Conservation (phyloP, 2,797 vertebrate species). For the Hybognathus amarus region DNA sequence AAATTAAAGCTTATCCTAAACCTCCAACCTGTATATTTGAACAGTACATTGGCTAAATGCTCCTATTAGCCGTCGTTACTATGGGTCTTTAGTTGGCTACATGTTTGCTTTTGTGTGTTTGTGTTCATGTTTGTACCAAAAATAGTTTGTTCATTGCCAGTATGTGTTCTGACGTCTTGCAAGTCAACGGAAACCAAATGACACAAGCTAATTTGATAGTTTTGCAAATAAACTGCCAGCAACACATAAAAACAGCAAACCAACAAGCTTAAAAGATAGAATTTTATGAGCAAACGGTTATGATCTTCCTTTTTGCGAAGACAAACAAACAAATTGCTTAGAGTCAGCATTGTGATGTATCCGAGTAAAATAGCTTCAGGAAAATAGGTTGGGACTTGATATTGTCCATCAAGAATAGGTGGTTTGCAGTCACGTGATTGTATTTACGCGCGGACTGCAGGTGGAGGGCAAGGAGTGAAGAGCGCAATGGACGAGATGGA, state of each 20-base stretch:
- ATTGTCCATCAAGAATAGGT: not conserved
- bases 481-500: too few species aligned
- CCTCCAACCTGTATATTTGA: not conserved
- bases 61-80: not conserved
- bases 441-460: too few species aligned
- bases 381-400: not conserved
- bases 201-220: not conserved
- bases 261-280: not conserved
- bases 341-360: not conserved
- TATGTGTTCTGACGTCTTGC: not conserved
- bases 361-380: too few species aligned
- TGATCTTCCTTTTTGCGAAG: not conserved
- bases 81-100: not conserved
- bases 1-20: conserved; percentile 19
- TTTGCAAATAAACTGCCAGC: not conserved
- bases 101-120: conserved; percentile 29
- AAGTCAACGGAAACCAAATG: not conserved
- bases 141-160: not conserved
- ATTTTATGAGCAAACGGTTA: not conserved
- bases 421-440: too few species aligned
- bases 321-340: not conserved
- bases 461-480: too few species aligned
- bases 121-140: not conserved
- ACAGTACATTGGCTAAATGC: conserved; percentile 14
- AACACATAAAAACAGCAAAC: not conserved